Evolutionary conservation across 2,113 vertebrate species (phyloP).

Genomic region (Neomonachus schauinslandi): DNA sequence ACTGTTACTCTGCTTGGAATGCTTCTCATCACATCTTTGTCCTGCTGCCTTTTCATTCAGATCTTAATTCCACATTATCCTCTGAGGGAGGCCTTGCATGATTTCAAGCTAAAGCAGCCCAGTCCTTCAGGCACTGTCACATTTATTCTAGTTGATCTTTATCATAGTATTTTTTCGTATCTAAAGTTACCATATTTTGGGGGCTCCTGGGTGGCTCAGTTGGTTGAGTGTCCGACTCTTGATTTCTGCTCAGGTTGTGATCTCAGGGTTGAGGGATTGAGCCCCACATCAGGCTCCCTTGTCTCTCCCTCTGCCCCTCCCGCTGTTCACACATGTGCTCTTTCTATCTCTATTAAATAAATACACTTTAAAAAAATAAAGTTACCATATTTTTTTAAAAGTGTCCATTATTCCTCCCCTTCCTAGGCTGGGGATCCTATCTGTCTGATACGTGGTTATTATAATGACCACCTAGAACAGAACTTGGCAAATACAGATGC

Average conservation of each 20-base stretch:
- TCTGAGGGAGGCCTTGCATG: background rate
- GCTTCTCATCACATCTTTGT: background rate
- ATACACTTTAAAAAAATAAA: background rate
- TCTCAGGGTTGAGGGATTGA: background rate
- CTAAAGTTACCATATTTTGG: background rate
- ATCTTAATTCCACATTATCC: background rate
- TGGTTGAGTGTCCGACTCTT: background rate
- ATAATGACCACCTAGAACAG: background rate
- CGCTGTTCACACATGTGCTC: background rate
- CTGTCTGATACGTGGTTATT: background rate
- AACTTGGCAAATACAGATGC: background rate
- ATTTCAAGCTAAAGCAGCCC: background rate
- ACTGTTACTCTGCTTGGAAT: conserved; percentile 7
- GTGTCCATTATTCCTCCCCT: background rate
- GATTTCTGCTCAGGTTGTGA: background rate
- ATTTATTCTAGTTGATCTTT: background rate
- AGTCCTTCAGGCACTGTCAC: background rate
- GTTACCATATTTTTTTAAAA: background rate
- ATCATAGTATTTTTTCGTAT: background rate
- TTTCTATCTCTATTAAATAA: background rate
- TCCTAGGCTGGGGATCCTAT: background rate
- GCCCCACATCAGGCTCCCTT: background rate
- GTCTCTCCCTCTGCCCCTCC: background rate
- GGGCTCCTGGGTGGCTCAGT: background rate
- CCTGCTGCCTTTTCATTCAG: background rate